These are phyloP conservation scores for Glossosoma conforme DNA, from an alignment of 1,140 invertebrate species.

Conservation along the genomic window DNA sequence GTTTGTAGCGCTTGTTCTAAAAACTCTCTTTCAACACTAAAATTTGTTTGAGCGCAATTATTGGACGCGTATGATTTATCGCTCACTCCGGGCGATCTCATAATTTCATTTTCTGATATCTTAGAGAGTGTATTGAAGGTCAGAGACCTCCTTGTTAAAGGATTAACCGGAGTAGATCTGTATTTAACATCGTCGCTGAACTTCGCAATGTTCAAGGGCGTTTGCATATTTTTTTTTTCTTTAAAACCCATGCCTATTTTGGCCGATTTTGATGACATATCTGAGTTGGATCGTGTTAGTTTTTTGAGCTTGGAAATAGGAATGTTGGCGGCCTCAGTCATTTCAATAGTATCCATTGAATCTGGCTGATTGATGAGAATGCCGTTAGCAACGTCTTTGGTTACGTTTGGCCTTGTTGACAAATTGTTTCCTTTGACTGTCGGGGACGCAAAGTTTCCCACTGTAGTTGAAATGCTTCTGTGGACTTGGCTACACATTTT, in stretches of 20 bases:
- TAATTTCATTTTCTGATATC: slow-evolving; percentile 31
- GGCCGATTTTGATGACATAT: slow-evolving; percentile 18
- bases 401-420: no score
- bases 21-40: slow-evolving; percentile 24
- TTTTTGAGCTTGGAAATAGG: no score
- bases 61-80: slow-evolving; percentile 9
- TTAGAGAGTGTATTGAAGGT: slow-evolving; percentile 35
- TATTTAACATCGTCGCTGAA: slow-evolving; percentile 40
- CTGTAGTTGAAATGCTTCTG: no score
- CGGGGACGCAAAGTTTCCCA: no score
- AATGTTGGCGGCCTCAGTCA: no score
- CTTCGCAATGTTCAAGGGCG: slow-evolving; percentile 39
- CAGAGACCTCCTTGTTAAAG: slow-evolving; percentile 37
- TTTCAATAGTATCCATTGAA: no score
- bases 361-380: no score
- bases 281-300: no score
- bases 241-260: slow-evolving; percentile 31
- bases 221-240: slow-evolving; percentile 34
- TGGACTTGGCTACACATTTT: no score
- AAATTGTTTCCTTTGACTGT: no score
- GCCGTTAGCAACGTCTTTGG: no score
- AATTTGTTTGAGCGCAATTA: slow-evolving; percentile 13
- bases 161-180: slow-evolving; percentile 39
- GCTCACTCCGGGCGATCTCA: slow-evolving; percentile 15
- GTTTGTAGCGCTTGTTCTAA: slow-evolving; percentile 9